Conservation (phyloP, 1,140 invertebrate species). For the Drosophila pruinosa region DNA sequence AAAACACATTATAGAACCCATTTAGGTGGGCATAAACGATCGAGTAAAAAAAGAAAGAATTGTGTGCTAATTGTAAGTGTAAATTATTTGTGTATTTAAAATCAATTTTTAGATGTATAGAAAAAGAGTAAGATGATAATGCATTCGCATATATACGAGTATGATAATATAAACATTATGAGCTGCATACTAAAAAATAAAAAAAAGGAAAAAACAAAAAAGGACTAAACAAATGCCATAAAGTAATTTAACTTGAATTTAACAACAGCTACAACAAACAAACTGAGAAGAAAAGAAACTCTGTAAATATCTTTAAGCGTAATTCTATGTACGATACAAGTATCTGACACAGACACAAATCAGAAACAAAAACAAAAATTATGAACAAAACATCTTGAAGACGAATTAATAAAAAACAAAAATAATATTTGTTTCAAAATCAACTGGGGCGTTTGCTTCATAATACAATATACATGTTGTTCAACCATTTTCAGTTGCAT, state of each 20-base stretch:
- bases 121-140: conserved; percentile 33
- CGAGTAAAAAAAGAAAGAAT: conserved; percentile 31
- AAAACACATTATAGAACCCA: conserved; percentile 21
- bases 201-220: conserved; percentile 14
- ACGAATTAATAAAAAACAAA: conserved; percentile 61
- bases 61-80: conserved; percentile 75
- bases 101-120: conserved; percentile 72
- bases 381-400: conserved; percentile 57
- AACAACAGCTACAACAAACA: conserved; percentile 30
- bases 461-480: neutral
- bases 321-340: conserved; percentile 56
- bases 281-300: conserved; percentile 32
- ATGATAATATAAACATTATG: conserved; percentile 37
- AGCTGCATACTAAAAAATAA: conserved; percentile 57
- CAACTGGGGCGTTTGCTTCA: neutral
- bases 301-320: conserved; percentile 77
- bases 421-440: conserved; percentile 77
- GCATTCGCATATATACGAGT: conserved; percentile 41
- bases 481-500: neutral
- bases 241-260: conserved; percentile 77
- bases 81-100: conserved; percentile 80
- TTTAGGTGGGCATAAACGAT: conserved; percentile 4
- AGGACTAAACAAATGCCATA: conserved; percentile 61
- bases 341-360: conserved; percentile 48
- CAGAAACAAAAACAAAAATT: conserved; percentile 45